Conservation (phyloP, 2,797 vertebrate species). For the Cebuella pygmaea region DNA sequence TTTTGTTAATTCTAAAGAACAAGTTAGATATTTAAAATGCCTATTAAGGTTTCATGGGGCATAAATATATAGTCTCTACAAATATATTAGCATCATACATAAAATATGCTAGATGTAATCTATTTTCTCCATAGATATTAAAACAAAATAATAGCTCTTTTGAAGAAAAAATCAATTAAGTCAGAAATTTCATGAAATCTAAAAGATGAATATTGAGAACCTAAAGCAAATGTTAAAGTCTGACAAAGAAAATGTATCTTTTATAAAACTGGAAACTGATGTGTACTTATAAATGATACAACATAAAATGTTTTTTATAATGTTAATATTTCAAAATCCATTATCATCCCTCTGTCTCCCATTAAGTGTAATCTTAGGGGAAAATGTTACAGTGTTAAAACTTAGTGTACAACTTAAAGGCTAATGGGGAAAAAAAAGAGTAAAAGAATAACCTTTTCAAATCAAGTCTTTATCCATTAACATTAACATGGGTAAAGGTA, state of each 20-base stretch:
- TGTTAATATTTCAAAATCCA: slow-evolving; percentile 56
- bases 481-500: neutral
- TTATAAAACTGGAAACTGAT: slow-evolving; percentile 45
- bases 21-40: neutral
- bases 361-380: slow-evolving; percentile 45
- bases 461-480: slow-evolving; percentile 41
- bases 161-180: slow-evolving; percentile 12
- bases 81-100: slow-evolving; percentile 18
- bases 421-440: slow-evolving; percentile 48
- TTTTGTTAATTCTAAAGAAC: slow-evolving; percentile 63
- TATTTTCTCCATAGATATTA: slow-evolving; percentile 15
- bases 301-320: slow-evolving; percentile 33
- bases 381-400: slow-evolving; percentile 25
- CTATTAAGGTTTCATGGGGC: slow-evolving; percentile 29
- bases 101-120: slow-evolving; percentile 25
- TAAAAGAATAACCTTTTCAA: neutral
- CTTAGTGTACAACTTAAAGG: neutral
- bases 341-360: slow-evolving; percentile 4
- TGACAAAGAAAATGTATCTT: slow-evolving; percentile 49
- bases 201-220: slow-evolving; percentile 49
- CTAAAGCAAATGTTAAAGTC: slow-evolving; percentile 34
- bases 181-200: slow-evolving; percentile 57
- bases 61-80: slow-evolving; percentile 27
- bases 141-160: slow-evolving; percentile 50
- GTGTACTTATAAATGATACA: slow-evolving; percentile 31